Percentiles rank a stretch among this genome's conserved stretches.
phyloP scores from a whole-genome alignment of 37 sponge, comb jelly and placozoan genomes.

The Mnemiopsis leidyi region DNA sequence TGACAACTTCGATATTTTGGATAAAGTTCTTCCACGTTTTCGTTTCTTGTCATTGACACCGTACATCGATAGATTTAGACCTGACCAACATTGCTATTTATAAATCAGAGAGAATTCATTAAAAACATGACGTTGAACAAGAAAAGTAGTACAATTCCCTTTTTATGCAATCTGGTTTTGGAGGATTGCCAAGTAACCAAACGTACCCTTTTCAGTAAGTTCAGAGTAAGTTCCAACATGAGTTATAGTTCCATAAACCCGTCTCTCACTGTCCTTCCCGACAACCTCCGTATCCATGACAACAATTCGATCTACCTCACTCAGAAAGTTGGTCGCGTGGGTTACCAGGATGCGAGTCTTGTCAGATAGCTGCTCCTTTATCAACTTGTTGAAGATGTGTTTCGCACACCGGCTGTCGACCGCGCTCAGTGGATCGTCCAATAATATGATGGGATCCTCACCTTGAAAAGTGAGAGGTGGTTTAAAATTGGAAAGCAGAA shows the following conservation, averaged over 20 bases:
- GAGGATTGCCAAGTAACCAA: neutral
- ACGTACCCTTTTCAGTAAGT: slow-evolving; percentile 29
- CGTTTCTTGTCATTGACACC: neutral
- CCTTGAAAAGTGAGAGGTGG: too few species aligned
- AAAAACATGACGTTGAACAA: too few species aligned
- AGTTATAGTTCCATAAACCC: neutral
- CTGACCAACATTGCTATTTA: neutral
- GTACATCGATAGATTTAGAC: slow-evolving; percentile 33
- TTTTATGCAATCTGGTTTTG: too few species aligned
- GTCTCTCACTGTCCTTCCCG: neutral
- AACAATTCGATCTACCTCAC: slow-evolving; percentile 6
- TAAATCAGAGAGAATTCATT: too few species aligned
- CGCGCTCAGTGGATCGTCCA: slow-evolving; percentile 57
- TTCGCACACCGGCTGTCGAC: slow-evolving; percentile 55
- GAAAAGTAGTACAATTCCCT: too few species aligned
- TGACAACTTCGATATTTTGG: neutral
- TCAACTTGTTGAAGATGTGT: slow-evolving; percentile 9
- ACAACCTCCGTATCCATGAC: slow-evolving; percentile 46
- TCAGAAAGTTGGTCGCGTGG: slow-evolving; percentile 49
- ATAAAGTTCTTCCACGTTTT: neutral
- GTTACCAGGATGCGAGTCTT: slow-evolving; percentile 34
- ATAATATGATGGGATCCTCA: neutral
- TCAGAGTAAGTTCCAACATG: slow-evolving; percentile 44
- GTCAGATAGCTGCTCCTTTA: neutral
- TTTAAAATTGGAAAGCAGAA: too few species aligned